A percentile compares a stretch with the other conserved stretches of the same genome.
Evolutionary conservation across 2,797 vertebrate genomes (phyloP).

Genomic region (Thunnus albacares): DNA sequence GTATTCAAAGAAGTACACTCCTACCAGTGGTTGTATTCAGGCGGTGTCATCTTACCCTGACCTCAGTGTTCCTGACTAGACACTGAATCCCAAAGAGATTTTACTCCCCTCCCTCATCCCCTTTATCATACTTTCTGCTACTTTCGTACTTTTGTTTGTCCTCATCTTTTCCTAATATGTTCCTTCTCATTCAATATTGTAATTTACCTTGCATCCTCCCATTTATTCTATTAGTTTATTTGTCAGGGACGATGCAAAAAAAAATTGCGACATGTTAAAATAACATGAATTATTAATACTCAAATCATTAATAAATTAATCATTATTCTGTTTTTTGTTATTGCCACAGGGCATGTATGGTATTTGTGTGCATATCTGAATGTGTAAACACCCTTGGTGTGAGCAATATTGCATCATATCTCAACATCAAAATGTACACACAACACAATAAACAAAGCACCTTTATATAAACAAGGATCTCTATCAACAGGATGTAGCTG

Average conservation of each 20-base stretch:
- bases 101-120: background rate
- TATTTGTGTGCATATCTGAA: background rate
- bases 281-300: no score
- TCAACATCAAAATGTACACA: constrained; percentile 4
- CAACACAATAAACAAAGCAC: background rate
- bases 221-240: constrained; percentile 11
- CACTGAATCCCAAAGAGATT: background rate
- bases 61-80: constrained; percentile 9
- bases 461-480: constrained; percentile 2
- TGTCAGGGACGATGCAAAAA: no score
- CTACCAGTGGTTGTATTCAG: background rate
- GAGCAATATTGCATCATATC: constrained; percentile 10
- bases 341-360: background rate
- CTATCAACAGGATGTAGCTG: background rate
- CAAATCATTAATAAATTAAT: no score
- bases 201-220: constrained; percentile 3
- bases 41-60: constrained; percentile 7
- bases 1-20: background rate
- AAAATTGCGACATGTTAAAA: no score
- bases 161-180: background rate
- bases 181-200: background rate
- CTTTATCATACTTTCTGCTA: background rate
- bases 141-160: constrained; percentile 1
- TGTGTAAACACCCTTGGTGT: background rate
- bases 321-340: constrained; percentile 15